A percentile compares a stretch with the other conserved stretches of the same genome.
phyloP scores from a whole-genome alignment of 2,797 vertebrate genomes.

The Tauraco hartlaubi region DNA sequence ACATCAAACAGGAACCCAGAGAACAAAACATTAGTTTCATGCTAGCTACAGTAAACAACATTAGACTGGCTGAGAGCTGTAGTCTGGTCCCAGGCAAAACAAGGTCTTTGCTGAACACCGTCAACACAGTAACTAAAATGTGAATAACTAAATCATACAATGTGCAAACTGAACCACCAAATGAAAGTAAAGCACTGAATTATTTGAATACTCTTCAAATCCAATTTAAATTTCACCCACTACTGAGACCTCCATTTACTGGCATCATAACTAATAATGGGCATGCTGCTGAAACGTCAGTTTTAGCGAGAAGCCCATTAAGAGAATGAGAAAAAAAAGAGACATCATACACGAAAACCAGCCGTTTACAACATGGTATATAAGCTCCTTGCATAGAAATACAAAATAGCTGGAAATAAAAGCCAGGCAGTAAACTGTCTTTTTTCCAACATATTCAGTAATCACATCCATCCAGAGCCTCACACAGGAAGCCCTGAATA shows the following conservation, averaged over 20 bases:
- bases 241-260: conserved; percentile 70
- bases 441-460: conserved; percentile 43
- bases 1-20: conserved; percentile 45
- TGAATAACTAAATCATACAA: conserved; percentile 67
- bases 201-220: conserved; percentile 70
- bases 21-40: conserved; percentile 60
- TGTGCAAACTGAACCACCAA: conserved; percentile 55
- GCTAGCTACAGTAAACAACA: conserved; percentile 60
- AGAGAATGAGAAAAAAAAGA: conserved; percentile 54
- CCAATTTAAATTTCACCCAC: conserved; percentile 74
- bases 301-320: conserved; percentile 71
- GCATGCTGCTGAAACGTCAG: conserved; percentile 72
- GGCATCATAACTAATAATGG: conserved; percentile 75
- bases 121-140: conserved; percentile 63
- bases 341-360: conserved; percentile 70
- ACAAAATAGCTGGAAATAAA: conserved; percentile 71
- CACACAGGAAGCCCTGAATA: conserved; percentile 42
- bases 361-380: conserved; percentile 65
- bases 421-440: conserved; percentile 54
- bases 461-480: conserved; percentile 59
- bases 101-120: conserved; percentile 51
- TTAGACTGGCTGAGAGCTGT: conserved; percentile 36
- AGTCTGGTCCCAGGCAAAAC: conserved; percentile 53
- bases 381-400: conserved; percentile 62
- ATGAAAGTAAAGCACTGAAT: conserved; percentile 59